These are phyloP conservation scores for Rhinolophus ferrumequinum DNA, from an alignment of 2,113 vertebrate genomes.

Conservation along the genomic window DNA sequence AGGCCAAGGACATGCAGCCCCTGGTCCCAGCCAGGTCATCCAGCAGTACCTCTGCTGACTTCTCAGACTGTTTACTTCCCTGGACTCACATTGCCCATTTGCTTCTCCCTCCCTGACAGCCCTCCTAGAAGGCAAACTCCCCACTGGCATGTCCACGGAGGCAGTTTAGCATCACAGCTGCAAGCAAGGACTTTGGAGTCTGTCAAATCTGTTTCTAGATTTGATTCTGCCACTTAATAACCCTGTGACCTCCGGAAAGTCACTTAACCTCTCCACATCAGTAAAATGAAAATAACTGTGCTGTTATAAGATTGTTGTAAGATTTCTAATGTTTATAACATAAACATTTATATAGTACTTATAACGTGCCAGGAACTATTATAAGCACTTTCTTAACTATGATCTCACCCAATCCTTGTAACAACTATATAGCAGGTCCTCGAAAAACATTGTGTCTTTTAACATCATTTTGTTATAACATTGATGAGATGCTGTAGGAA, in stretches of 20 bases:
- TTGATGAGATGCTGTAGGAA: not conserved
- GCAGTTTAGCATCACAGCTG: too few species aligned
- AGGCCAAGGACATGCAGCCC: not conserved
- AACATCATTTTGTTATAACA: not conserved
- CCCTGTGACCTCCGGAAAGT: not conserved
- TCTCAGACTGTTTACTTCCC: not conserved
- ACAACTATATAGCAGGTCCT: not conserved
- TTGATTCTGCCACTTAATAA: not conserved
- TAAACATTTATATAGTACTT: not conserved
- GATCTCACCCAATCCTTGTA: not conserved
- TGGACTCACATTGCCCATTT: not conserved
- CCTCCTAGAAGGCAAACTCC: not conserved
- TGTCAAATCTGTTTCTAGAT: not conserved
- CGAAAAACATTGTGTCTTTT: not conserved
- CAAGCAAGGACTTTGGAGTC: not conserved
- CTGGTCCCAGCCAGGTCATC: not conserved
- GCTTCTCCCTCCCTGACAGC: not conserved
- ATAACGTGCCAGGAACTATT: not conserved
- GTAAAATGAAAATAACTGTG: not conserved
- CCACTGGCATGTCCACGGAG: not conserved
- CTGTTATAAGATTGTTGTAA: not conserved
- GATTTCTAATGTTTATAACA: not conserved
- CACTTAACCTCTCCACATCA: not conserved
- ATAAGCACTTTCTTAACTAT: constrained; percentile 13
- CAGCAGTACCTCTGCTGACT: not conserved